Conservation (phyloP, 1,140 invertebrate species). For the Samia ricini region DNA sequence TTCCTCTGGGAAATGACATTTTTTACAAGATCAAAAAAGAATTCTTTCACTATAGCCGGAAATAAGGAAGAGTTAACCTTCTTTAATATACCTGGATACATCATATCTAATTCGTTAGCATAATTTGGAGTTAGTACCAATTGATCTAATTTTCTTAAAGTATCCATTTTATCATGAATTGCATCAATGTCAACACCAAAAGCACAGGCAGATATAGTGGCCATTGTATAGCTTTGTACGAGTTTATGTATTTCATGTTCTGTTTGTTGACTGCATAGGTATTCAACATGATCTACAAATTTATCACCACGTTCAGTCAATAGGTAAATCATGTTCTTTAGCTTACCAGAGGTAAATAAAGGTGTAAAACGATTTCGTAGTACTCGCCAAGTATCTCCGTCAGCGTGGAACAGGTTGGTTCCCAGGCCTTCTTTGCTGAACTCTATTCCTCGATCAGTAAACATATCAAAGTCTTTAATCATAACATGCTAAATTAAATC, state of each 20-base stretch:
- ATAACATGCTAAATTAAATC: constrained; percentile 79
- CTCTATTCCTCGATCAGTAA: constrained; percentile 67
- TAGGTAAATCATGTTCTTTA: constrained; percentile 65
- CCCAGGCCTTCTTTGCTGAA: constrained; percentile 75
- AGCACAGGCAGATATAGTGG: constrained; percentile 75
- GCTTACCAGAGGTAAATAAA: constrained; percentile 75
- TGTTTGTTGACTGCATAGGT: constrained; percentile 15
- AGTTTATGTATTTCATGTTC: constrained; percentile 60
- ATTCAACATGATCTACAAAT: constrained; percentile 37
- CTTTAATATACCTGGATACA: constrained; percentile 24
- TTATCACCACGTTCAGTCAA: constrained; percentile 47
- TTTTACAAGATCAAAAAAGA: constrained; percentile 19
- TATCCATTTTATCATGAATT: constrained; percentile 10
- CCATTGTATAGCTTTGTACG: constrained; percentile 53
- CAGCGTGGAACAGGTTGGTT: constrained; percentile 62
- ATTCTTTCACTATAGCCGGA: constrained; percentile 10
- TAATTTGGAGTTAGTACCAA: constrained; percentile 12
- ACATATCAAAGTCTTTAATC: constrained; percentile 77
- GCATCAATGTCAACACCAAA: too few species aligned
- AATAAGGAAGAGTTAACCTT: constrained; percentile 19
- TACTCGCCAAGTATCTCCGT: constrained; percentile 75
- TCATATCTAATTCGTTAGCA: constrained; percentile 22
- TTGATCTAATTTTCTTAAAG: constrained; percentile 26
- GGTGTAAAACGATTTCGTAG: constrained; percentile 75
- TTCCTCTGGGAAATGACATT: constrained; percentile 20